Percentiles rank a stretch among this genome's conserved stretches.
phyloP scores from a whole-genome alignment of 2,888 invertebrate species.

The Pocota personata region DNA sequence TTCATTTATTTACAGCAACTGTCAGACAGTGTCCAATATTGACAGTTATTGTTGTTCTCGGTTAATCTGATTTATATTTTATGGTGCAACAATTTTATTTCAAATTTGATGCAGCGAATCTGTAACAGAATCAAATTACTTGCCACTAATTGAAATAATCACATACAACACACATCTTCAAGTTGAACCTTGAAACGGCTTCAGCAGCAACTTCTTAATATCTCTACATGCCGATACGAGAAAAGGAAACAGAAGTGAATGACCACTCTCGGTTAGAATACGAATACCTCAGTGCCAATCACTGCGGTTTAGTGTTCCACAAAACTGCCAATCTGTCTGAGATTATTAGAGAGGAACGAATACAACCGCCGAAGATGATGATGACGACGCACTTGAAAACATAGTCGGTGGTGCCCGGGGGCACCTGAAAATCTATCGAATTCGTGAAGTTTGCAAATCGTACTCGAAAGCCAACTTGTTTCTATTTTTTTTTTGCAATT shows the following conservation, averaged over 20 bases:
- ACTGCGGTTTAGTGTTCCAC: slow-evolving; percentile 65
- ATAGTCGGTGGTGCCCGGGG: slow-evolving; percentile 9
- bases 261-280: slow-evolving; percentile 40
- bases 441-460: slow-evolving; percentile 66
- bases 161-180: slow-evolving; percentile 27
- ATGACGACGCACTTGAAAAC: slow-evolving; percentile 57
- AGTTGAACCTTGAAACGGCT: slow-evolving; percentile 42
- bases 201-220: background rate
- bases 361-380: slow-evolving; percentile 19
- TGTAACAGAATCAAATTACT: slow-evolving; percentile 37
- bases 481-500: slow-evolving; percentile 29
- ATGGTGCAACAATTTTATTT: slow-evolving; percentile 30
- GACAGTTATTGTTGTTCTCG: too few relatives aligned
- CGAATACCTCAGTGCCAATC: slow-evolving; percentile 42
- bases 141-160: slow-evolving; percentile 53
- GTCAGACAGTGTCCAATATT: background rate
- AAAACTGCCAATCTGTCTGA: slow-evolving; percentile 49
- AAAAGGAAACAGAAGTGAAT: slow-evolving; percentile 34
- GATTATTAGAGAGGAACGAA: slow-evolving; percentile 61
- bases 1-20: background rate
- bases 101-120: slow-evolving; percentile 19
- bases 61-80: background rate
- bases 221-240: background rate
- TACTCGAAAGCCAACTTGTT: slow-evolving; percentile 33
- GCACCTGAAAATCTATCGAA: slow-evolving; percentile 49